Percentiles rank a stretch among this genome's conserved stretches.
Conservation (phyloP, 2,113 vertebrate species). For the Sterna hirundo region DNA sequence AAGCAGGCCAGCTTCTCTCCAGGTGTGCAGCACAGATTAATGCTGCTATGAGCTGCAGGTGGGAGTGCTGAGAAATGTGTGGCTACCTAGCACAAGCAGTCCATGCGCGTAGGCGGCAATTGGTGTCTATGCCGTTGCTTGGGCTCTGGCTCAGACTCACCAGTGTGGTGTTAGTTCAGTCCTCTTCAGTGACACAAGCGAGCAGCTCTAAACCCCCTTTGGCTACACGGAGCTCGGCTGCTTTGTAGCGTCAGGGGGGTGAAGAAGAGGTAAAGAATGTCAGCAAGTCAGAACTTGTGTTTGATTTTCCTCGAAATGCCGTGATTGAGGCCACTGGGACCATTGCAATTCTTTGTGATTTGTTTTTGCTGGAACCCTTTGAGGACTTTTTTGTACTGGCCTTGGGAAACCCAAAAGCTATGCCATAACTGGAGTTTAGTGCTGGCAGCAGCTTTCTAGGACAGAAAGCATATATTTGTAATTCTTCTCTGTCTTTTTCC, state of each 20-base stretch:
- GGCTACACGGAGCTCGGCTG: not conserved
- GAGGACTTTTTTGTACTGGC: not conserved
- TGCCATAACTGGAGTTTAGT: not conserved
- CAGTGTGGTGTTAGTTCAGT: not conserved
- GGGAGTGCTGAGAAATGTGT: not conserved
- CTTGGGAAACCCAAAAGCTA: not conserved
- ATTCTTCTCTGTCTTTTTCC: not conserved
- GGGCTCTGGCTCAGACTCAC: not conserved
- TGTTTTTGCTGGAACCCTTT: not conserved
- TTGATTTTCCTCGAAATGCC: not conserved
- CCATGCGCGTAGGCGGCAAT: fast-evolving
- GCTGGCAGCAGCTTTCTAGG: not conserved
- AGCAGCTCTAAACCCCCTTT: not conserved
- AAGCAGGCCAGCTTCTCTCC: not conserved
- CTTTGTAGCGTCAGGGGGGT: not conserved
- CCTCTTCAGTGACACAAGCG: not conserved
- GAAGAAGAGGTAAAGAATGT: not conserved
- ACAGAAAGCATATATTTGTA: not conserved
- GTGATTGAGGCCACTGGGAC: not conserved
- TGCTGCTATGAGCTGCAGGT: not conserved
- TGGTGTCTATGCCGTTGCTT: not conserved
- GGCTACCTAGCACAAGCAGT: not conserved
- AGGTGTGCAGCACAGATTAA: not conserved
- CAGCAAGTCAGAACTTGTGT: not conserved
- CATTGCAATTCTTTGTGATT: not conserved